phyloP scores from a whole-genome alignment of 1,140 invertebrate genomes.

The Nymphalis io region DNA sequence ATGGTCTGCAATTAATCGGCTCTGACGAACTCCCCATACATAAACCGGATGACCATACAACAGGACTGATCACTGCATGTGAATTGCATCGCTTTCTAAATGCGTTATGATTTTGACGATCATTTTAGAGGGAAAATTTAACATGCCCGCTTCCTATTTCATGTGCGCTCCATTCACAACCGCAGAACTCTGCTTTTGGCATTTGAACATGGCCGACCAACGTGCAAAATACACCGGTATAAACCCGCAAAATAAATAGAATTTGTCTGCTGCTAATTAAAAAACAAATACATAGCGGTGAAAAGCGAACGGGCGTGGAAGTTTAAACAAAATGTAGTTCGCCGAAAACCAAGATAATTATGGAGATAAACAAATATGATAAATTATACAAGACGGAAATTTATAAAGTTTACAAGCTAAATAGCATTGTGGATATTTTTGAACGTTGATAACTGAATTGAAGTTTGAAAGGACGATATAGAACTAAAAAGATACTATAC shows the following conservation, averaged over 20 bases:
- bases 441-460: too few species aligned
- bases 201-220: slow-evolving; percentile 65
- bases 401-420: too few species aligned
- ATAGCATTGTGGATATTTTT: too few species aligned
- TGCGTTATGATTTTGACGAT: slow-evolving; percentile 61
- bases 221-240: slow-evolving; percentile 58
- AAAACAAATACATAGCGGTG: slow-evolving; percentile 51
- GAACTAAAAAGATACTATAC: too few species aligned
- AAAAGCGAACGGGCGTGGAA: slow-evolving; percentile 42
- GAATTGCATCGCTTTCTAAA: slow-evolving; percentile 54
- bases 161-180: slow-evolving; percentile 53
- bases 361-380: slow-evolving; percentile 27
- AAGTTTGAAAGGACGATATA: too few species aligned
- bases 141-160: slow-evolving; percentile 52
- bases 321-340: slow-evolving; percentile 41
- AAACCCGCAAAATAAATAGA: slow-evolving; percentile 69
- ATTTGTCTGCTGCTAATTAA: slow-evolving; percentile 70
- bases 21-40: slow-evolving; percentile 47
- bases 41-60: slow-evolving; percentile 50
- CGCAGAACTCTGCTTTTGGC: slow-evolving; percentile 72
- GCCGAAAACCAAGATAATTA: slow-evolving; percentile 29
- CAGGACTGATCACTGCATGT: slow-evolving; percentile 42
- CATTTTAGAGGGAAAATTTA: slow-evolving; percentile 61
- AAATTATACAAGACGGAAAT: too few species aligned
- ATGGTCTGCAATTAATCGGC: slow-evolving; percentile 62